These are phyloP conservation scores for Seira musarum DNA, from an alignment of 2,888 invertebrate genomes.

Conservation along the genomic window DNA sequence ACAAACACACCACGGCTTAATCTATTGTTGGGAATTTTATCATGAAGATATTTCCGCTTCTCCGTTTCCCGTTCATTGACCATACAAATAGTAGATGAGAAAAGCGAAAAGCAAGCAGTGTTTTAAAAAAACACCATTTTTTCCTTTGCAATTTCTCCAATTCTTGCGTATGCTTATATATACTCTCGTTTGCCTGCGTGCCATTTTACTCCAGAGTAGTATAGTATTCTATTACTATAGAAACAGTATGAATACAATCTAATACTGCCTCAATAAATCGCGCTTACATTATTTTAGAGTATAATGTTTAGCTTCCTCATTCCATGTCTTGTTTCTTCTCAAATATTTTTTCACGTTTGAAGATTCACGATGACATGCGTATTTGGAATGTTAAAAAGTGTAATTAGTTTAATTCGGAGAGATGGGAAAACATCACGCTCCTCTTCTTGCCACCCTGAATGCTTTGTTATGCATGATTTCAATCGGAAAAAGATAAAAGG, in stretches of 20 bases:
- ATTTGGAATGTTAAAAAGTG: background rate
- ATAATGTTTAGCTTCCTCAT: background rate
- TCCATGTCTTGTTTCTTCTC: background rate
- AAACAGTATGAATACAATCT: too few species aligned
- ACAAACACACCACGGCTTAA: background rate
- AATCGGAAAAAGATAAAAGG: background rate
- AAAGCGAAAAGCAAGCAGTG: background rate
- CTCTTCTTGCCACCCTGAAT: background rate
- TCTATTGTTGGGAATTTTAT: conserved; percentile 6
- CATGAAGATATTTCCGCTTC: background rate
- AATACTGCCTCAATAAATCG: too few species aligned
- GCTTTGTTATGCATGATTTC: conserved; percentile 7
- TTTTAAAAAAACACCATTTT: background rate
- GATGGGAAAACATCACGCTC: conserved; percentile 8
- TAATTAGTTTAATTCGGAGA: conserved; percentile 9
- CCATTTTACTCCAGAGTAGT: background rate
- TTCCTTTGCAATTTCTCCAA: background rate
- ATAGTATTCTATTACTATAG: background rate
- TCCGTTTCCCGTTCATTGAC: conserved; percentile 5
- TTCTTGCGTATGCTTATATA: too few species aligned
- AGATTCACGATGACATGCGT: too few species aligned
- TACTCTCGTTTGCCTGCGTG: too few species aligned
- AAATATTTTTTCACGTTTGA: background rate
- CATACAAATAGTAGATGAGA: background rate
- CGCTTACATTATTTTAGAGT: too few species aligned